Evolutionary conservation across 2,888 invertebrate genomes (phyloP), one percentile per base, ranked within the genome.

Genomic region (Euclidia mi): DNA sequence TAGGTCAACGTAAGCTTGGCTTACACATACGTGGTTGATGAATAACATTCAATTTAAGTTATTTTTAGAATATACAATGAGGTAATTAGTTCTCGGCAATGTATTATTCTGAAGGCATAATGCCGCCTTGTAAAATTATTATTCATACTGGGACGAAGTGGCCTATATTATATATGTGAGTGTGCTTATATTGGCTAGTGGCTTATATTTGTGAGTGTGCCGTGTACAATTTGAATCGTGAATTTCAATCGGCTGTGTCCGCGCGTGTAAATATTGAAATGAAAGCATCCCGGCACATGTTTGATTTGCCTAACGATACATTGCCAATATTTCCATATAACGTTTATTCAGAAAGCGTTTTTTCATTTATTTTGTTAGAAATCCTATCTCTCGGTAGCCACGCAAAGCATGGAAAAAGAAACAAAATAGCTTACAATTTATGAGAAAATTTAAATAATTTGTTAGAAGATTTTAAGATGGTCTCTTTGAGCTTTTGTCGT

Each of bases 401-500:
- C n/a, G n/a, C n/a, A n/a, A n/a, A n/a, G n/a, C n/a, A n/a, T n/a
- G n/a, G n/a, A n/a, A n/a, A n/a, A n/a, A n/a, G n/a, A n/a, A n/a
- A n/a, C n/a, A n/a, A n/a, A n/a, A n/a, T n/a, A n/a, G n/a, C n/a
- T n/a, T n/a, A n/a, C n/a, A n/a, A n/a, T n/a, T n/a, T n/a, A n/a
- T n/a, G n/a, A n/a, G n/a, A n/a, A n/a, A n/a, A n/a, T n/a, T n/a
- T n/a, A n/a, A n/a, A n/a, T n/a, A n/a, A 3, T 3, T 28, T 10
- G 15, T 12, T 40, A 4, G 10, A 29, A 29, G 29, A 2, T 0
- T 35, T 35, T 15, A 9, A 15, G 9, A 9, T 15, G 6, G 40
- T 40, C 20, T 20, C 0, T 25, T 45, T 52, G 15, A 32, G 17
- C 14, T 28, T 52, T 45, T 12, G 25, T 41, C 34, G 40, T 45